Percentiles rank a stretch among this genome's conserved stretches.
These are phyloP conservation scores for Rhinichthys osculus DNA, from an alignment of 2,797 vertebrate genomes.

Conservation along the genomic window DNA sequence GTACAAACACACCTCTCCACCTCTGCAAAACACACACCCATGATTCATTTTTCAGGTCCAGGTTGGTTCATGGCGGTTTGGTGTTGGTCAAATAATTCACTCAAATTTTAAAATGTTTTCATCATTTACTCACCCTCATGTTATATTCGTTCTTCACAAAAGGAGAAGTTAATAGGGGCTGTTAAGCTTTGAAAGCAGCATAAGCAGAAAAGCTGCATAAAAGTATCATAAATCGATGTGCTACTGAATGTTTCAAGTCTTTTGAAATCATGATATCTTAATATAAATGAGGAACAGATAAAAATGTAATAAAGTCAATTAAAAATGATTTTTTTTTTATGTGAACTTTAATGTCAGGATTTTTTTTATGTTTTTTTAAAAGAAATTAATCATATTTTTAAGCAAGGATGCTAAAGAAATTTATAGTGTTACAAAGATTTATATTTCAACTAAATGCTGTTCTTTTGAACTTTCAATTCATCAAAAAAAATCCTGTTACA, in stretches of 20 bases:
- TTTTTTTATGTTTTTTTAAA: too few species aligned
- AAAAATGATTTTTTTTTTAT: too few species aligned
- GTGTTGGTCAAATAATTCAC: background rate
- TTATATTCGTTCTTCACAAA: background rate
- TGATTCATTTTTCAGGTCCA: background rate
- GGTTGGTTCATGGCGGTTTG: background rate
- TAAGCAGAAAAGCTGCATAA: background rate
- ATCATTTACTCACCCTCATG: background rate
- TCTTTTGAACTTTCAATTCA: background rate
- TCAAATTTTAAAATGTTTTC: background rate
- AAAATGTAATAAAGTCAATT: too few species aligned
- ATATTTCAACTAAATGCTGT: background rate
- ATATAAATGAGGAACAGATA: too few species aligned
- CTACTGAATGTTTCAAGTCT: too few species aligned
- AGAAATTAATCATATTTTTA: background rate
- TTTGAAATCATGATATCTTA: too few species aligned
- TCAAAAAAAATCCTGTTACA: background rate
- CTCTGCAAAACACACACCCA: background rate
- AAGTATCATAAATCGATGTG: too few species aligned
- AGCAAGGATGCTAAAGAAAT: background rate
- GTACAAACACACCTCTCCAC: conserved; percentile 68
- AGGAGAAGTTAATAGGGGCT: background rate
- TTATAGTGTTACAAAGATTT: too few species aligned
- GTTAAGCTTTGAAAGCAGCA: background rate
- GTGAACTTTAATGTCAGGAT: too few species aligned